Conservation (phyloP, 2,797 vertebrate species). For the Brachyalestes nurse region DNA sequence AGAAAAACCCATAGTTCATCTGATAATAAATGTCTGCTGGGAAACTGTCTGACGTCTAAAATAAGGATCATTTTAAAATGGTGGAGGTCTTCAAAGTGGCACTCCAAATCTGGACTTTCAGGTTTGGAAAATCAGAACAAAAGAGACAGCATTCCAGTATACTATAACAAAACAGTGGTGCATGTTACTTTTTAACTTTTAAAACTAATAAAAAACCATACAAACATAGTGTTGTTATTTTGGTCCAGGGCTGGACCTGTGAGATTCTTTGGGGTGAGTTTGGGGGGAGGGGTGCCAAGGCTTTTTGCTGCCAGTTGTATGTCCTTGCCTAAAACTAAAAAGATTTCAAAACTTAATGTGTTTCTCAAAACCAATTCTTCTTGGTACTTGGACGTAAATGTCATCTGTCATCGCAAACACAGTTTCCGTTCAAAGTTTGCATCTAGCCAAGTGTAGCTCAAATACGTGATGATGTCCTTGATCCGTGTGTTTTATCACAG, state of each 20-base stretch:
- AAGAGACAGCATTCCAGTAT: not conserved
- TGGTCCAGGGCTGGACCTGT: conserved; percentile 18
- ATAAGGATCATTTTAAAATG: conserved; percentile 15
- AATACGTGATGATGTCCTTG: too few relatives aligned
- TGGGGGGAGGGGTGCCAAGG: conserved; percentile 31
- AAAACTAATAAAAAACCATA: too few relatives aligned
- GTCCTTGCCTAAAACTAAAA: conserved; percentile 8
- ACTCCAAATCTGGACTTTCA: conserved; percentile 50
- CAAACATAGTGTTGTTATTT: not conserved
- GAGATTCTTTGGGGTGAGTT: conserved; percentile 26
- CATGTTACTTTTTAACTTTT: not conserved
- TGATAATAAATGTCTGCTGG: not conserved
- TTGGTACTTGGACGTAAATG: too few relatives aligned
- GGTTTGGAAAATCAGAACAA: conserved; percentile 17
- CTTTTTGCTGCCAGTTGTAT: conserved; percentile 4
- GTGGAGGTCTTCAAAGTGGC: conserved; percentile 39
- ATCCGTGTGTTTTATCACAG: too few relatives aligned
- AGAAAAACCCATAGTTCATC: not conserved
- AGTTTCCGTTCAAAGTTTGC: too few relatives aligned
- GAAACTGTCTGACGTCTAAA: not conserved
- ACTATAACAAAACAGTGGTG: not conserved
- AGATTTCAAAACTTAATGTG: not conserved
- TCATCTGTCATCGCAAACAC: too few relatives aligned
- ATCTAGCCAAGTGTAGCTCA: too few relatives aligned
- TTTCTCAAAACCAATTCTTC: too few relatives aligned